A percentile compares a stretch with the other conserved stretches of the same genome.
These are phyloP conservation scores for Haemorhous mexicanus DNA, from an alignment of 2,113 vertebrate genomes.

Conservation along the genomic window DNA sequence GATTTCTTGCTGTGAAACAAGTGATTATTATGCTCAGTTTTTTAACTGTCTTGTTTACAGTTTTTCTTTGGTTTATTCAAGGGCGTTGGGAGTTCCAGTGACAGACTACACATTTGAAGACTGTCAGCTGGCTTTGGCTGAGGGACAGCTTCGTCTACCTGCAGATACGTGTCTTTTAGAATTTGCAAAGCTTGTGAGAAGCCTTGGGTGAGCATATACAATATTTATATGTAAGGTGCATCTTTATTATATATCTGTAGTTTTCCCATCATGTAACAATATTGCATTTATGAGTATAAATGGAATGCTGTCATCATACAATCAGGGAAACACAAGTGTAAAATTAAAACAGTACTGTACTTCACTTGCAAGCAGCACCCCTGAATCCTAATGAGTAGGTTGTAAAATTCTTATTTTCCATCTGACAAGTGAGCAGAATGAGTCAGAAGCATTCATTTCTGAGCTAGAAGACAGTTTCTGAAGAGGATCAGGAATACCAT, in stretches of 20 bases:
- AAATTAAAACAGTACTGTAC: neutral
- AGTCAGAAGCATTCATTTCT: neutral
- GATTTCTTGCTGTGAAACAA: neutral
- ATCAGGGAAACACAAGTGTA: neutral
- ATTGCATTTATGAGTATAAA: neutral
- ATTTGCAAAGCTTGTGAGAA: constrained; percentile 92
- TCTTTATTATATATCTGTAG: neutral
- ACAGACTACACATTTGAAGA: constrained; percentile 98
- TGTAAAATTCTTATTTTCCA: neutral
- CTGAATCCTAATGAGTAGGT: neutral
- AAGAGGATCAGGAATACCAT: neutral
- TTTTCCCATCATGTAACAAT: neutral
- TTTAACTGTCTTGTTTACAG: neutral
- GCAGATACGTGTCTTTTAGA: constrained; percentile 90
- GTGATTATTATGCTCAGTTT: neutral
- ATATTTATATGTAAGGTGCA: neutral
- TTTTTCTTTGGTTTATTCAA: constrained; percentile 56
- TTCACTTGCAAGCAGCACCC: neutral
- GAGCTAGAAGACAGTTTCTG: neutral
- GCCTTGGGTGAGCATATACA: constrained; percentile 83
- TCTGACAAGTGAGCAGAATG: neutral
- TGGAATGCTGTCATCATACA: neutral
- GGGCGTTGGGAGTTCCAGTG: constrained; percentile 88
- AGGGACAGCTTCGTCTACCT: constrained; percentile 91
- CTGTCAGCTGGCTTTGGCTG: constrained; percentile 94